Evolutionary conservation across 2,888 invertebrate genomes (phyloP).

Genomic region (Hermodice carunculata): DNA sequence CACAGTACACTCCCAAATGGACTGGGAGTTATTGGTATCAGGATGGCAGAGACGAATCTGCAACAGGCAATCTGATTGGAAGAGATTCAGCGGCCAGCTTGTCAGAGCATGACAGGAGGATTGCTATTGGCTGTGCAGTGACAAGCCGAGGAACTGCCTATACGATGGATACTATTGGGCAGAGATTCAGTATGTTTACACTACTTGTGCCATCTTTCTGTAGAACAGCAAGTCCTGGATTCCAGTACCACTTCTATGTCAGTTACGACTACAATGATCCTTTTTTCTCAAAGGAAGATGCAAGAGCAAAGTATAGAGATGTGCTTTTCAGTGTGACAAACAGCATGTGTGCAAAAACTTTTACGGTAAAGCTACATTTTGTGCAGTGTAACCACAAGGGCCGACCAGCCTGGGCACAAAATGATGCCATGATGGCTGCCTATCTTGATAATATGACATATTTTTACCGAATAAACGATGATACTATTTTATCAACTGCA

Average conservation of each 20-base stretch:
- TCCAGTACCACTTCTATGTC: conserved; percentile 38
- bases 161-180: not conserved
- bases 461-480: conserved; percentile 38
- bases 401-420: conserved; percentile 46
- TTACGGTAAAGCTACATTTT: conserved; percentile 20
- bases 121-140: conserved; percentile 18
- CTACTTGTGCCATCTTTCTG: conserved; percentile 40
- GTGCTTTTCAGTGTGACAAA: conserved; percentile 4
- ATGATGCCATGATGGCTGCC: conserved; percentile 46
- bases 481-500: not conserved
- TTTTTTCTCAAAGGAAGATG: conserved; percentile 11
- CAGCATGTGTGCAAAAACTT: conserved; percentile 9
- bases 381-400: conserved; percentile 34
- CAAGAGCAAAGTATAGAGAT: conserved; percentile 2
- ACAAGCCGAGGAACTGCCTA: not conserved
- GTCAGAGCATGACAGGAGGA: too few relatives aligned
- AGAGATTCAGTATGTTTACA: conserved; percentile 19
- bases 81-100: too few relatives aligned
- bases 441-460: conserved; percentile 37
- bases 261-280: conserved; percentile 35
- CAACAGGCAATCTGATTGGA: too few relatives aligned
- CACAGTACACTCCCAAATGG: too few relatives aligned
- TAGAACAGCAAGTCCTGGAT: conserved; percentile 23
- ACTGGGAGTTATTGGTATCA: too few relatives aligned
- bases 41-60: too few relatives aligned